These are phyloP conservation scores for Spialia ferax DNA, from an alignment of 2,888 invertebrate genomes.

Conservation along the genomic window DNA sequence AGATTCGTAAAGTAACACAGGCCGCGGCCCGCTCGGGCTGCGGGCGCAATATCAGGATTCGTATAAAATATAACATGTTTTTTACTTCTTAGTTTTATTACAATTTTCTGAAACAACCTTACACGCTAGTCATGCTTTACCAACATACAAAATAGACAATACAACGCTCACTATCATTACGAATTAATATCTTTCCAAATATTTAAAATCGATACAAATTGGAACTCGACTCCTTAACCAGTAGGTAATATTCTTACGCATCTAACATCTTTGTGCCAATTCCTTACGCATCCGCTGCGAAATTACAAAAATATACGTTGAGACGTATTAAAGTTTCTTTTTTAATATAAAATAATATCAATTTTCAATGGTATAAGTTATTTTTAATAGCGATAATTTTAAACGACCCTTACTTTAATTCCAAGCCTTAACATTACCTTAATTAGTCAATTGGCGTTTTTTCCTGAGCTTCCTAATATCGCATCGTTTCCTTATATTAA, in stretches of 20 bases:
- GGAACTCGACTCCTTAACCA: constrained; percentile 71
- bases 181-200: constrained; percentile 73
- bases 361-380: constrained; percentile 71
- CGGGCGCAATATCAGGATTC: constrained; percentile 73
- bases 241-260: constrained; percentile 62
- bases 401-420: constrained; percentile 70
- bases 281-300: constrained; percentile 79
- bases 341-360: constrained; percentile 70
- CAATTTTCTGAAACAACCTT: constrained; percentile 86
- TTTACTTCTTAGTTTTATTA: constrained; percentile 81
- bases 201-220: constrained; percentile 75
- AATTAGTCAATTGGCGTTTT: constrained; percentile 78
- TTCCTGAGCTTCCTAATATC: constrained; percentile 69
- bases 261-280: constrained; percentile 73
- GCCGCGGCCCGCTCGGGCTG: constrained; percentile 55
- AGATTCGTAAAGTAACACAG: constrained; percentile 82
- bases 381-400: constrained; percentile 65
- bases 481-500: constrained; percentile 59
- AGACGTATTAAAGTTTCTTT: constrained; percentile 66
- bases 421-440: constrained; percentile 79
- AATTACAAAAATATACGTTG: constrained; percentile 83
- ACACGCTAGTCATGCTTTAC: constrained; percentile 72
- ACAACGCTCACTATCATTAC: constrained; percentile 81
- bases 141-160: constrained; percentile 83
- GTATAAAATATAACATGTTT: constrained; percentile 82